Base-by-base conservation (phyloP, 2,113 vertebrate genomes). In the Planiliza haematocheilus region DNA sequence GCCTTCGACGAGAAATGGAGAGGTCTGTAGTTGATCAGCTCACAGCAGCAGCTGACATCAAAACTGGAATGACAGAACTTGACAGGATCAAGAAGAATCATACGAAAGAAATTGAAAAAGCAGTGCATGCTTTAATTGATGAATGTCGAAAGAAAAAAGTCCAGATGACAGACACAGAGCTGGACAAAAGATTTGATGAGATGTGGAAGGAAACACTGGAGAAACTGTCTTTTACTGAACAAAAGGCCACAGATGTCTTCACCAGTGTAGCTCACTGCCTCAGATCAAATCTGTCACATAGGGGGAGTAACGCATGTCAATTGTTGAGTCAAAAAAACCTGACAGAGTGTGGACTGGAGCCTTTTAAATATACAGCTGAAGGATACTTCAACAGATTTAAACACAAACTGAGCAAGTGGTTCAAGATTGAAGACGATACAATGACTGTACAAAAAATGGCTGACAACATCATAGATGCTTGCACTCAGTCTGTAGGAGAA, bases 391-490 rank as follows among this genome's bases (percentile, higher is more conserved):
- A 2, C 0, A 17, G 5, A 0, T 0, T 0, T 0, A 7, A 69
- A 74, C 0, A 9, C 1, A 0, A 0, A 10, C 0, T 10, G 0
- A 45, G 0, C 1, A n/a, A 11, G 7, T 2, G 0, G 0, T 0
- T 73, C 0, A 14, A 8, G 0, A 1, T 2, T 4, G 0, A 24
- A 7, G 41, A 81, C 20, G 3, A 12, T 0, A 6, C 0, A 18
- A 1, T 0, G 5, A 1, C 2, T 7, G 7, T 53, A 1, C 83
- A 91, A 34, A 0, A 2, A 0, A 0, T 73, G 0, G 45, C 83
- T 60, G 75, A 90, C 10, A 20, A 7, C 0, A 53, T 91, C 0
- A 91, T 90, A 16, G 0, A 0, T 0, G 0, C 0, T 5, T 93
- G 89, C 38, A 1, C 0, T 1, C 1, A 79, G 1, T 1, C 4